Conservation (phyloP, 2,797 vertebrate genomes). For the Lophius americanus region DNA sequence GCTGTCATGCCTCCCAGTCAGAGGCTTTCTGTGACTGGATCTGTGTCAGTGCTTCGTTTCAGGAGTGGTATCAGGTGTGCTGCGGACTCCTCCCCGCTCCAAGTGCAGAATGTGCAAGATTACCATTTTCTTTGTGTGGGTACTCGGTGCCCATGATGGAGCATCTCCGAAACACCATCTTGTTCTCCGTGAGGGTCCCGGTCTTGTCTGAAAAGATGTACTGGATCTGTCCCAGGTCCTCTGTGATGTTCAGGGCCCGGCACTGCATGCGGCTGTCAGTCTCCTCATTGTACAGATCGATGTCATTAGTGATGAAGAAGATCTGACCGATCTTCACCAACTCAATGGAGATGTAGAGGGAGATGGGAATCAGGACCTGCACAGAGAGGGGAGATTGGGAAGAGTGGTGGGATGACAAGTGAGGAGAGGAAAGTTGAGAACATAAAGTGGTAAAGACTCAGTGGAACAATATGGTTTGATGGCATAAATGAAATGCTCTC, state of each 20-base stretch:
- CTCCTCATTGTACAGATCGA: slow-evolving; percentile 91
- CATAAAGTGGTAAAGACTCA: not conserved
- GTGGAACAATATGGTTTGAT: not conserved
- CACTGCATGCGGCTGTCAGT: slow-evolving; percentile 87
- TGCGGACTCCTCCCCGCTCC: no score
- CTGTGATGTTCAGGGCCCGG: slow-evolving; percentile 92
- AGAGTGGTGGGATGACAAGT: not conserved
- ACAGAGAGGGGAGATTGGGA: slow-evolving; percentile 9
- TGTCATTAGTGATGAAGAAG: slow-evolving; percentile 91
- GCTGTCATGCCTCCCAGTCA: no score
- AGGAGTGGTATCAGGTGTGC: no score
- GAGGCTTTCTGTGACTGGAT: no score
- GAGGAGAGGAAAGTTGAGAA: not conserved
- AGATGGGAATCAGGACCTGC: slow-evolving; percentile 93
- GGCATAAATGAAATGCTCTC: not conserved
- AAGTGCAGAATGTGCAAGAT: not conserved
- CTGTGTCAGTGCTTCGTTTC: no score
- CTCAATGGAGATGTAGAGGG: slow-evolving; percentile 94
- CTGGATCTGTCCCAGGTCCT: slow-evolving; percentile 95
- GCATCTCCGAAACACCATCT: slow-evolving; percentile 96
- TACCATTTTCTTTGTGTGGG: slow-evolving; percentile 93
- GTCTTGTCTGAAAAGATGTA: slow-evolving; percentile 98
- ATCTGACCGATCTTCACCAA: slow-evolving; percentile 92
- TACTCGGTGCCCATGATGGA: slow-evolving; percentile 90
- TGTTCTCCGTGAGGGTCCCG: slow-evolving; percentile 96